phyloP scores from a whole-genome alignment of 2,797 vertebrate species.

The Apogon hyalosoma region DNA sequence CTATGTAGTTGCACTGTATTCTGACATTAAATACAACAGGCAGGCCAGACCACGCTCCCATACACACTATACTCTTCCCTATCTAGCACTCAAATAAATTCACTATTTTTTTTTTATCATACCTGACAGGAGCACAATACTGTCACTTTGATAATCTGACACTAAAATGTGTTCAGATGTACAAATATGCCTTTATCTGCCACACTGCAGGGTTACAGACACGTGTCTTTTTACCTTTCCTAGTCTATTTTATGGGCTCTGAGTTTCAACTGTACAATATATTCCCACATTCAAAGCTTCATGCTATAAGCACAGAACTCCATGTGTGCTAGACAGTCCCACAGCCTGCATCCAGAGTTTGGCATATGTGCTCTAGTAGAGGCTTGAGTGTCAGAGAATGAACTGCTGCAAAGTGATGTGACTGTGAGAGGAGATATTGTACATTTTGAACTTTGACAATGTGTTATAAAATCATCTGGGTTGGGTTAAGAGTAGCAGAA shows the following conservation, averaged over 20 bases:
- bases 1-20: slow-evolving; percentile 52
- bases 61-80: slow-evolving; percentile 72
- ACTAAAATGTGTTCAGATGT: slow-evolving; percentile 20
- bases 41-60: slow-evolving; percentile 70
- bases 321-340: slow-evolving; percentile 13
- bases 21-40: slow-evolving; percentile 75
- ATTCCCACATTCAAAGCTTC: slow-evolving; percentile 11
- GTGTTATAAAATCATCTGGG: slow-evolving; percentile 56
- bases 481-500: slow-evolving; percentile 52
- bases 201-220: slow-evolving; percentile 26
- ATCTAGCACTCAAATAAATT: slow-evolving; percentile 58
- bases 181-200: slow-evolving; percentile 14
- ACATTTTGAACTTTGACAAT: slow-evolving; percentile 65
- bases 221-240: slow-evolving; percentile 20
- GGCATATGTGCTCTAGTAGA: slow-evolving; percentile 1
- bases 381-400: neutral
- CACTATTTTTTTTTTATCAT: slow-evolving; percentile 37
- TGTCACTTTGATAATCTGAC: slow-evolving; percentile 25
- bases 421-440: slow-evolving; percentile 61
- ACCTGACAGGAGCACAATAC: slow-evolving; percentile 45
- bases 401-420: slow-evolving; percentile 38
- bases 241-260: slow-evolving; percentile 14
- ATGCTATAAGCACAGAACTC: neutral
- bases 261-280: slow-evolving; percentile 29
- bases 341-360: slow-evolving; percentile 13